Percentiles rank a stretch among this genome's conserved stretches.
Conservation (phyloP, 2,888 invertebrate genomes). For the Meghimatium bilineatum region DNA sequence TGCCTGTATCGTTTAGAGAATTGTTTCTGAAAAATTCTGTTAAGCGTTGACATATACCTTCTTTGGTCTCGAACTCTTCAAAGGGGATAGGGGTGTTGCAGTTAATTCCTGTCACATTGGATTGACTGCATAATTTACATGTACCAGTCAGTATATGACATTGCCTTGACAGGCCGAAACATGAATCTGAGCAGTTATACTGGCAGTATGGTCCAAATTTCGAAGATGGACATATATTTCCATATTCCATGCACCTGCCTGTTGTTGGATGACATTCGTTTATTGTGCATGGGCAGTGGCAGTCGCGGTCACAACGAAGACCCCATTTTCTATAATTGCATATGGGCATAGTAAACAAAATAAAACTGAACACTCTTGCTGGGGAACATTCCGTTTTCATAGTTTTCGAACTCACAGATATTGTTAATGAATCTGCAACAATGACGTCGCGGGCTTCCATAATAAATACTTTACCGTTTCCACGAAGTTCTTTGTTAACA, state of each 20-base stretch:
- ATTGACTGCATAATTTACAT: background rate
- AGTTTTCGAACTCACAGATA: background rate
- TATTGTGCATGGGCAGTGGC: conserved; percentile 11
- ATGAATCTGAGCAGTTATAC: background rate
- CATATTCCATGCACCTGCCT: background rate
- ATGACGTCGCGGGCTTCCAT: too few relatives aligned
- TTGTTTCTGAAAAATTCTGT: background rate
- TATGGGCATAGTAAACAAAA: background rate
- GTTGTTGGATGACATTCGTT: conserved; percentile 20
- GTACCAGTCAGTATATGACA: conserved; percentile 10
- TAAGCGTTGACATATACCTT: background rate
- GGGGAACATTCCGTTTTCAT: background rate
- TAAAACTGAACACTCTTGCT: background rate
- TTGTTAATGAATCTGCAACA: background rate
- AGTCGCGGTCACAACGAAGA: background rate
- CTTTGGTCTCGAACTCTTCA: background rate
- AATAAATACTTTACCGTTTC: background rate
- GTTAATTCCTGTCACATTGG: background rate
- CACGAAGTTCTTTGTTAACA: background rate
- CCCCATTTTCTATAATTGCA: conserved; percentile 34
- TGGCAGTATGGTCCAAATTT: conserved; percentile 12
- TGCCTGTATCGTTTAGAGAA: background rate
- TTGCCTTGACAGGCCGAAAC: background rate
- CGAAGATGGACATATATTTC: background rate
- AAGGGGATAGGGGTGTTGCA: background rate